Conservation (phyloP, 1,140 invertebrate genomes). For the Charaxes varanes region DNA sequence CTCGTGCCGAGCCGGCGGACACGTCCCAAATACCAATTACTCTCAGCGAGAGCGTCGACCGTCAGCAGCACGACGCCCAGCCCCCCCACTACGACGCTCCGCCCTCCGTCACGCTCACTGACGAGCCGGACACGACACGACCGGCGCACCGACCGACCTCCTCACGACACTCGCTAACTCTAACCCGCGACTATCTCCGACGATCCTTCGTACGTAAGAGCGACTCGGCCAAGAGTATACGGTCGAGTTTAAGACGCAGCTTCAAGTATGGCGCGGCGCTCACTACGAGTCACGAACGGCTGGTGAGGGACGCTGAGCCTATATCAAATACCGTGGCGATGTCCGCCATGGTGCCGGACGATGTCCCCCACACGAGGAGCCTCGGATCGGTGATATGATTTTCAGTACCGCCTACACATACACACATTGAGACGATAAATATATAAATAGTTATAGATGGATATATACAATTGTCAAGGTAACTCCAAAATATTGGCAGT, state of each 20-base stretch:
- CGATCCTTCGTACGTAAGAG: constrained; percentile 59
- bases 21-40: constrained; percentile 57
- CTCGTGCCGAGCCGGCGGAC: constrained; percentile 30
- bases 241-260: constrained; percentile 54
- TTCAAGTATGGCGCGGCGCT: constrained; percentile 52
- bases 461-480: no score
- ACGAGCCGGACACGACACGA: constrained; percentile 34
- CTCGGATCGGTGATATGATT: constrained; percentile 55
- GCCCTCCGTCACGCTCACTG: constrained; percentile 33
- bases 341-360: constrained; percentile 37
- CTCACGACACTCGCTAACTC: constrained; percentile 39
- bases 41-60: constrained; percentile 58
- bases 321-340: constrained; percentile 61
- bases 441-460: not conserved
- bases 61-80: constrained; percentile 26
- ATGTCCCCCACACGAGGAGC: constrained; percentile 30
- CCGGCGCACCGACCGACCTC: constrained; percentile 22
- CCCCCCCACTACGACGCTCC: constrained; percentile 42
- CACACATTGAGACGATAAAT: no score
- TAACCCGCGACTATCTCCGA: constrained; percentile 47
- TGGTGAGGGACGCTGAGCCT: constrained; percentile 57
- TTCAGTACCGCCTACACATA: constrained; percentile 12
- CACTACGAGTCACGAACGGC: constrained; percentile 53
- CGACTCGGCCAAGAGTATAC: constrained; percentile 56
- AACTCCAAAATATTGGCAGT: no score